A percentile compares a stretch with the other conserved stretches of the same genome.
phyloP scores from a whole-genome alignment of 1,140 invertebrate genomes.

The Acromyrmex heyeri region DNA sequence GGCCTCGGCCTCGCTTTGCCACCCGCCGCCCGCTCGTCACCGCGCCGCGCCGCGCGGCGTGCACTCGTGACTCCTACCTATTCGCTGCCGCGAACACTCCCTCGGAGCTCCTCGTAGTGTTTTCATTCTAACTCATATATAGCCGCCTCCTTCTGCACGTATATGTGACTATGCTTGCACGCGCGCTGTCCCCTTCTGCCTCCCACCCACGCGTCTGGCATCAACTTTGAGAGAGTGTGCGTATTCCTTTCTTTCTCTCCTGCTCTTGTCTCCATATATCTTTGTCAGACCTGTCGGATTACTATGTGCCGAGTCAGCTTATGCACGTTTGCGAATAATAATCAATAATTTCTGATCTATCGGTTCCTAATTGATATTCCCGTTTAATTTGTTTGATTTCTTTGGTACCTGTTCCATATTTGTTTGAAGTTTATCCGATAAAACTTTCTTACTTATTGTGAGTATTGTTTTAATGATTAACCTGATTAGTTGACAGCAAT shows the following conservation, averaged over 20 bases:
- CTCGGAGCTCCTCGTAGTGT: conserved; percentile 48
- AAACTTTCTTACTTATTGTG: neutral
- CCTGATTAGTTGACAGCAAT: neutral
- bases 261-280: neutral
- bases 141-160: conserved; percentile 12
- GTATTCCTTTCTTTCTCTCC: neutral
- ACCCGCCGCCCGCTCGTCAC: conserved; percentile 65
- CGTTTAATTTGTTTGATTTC: neutral
- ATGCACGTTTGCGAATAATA: neutral
- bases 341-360: conserved; percentile 11
- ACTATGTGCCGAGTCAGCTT: conserved; percentile 10
- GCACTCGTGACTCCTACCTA: conserved; percentile 59
- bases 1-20: conserved; percentile 57
- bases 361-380: neutral
- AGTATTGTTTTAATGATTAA: neutral
- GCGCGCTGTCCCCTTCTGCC: conserved; percentile 14
- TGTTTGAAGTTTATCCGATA: neutral
- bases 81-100: conserved; percentile 47
- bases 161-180: conserved; percentile 12
- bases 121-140: conserved; percentile 55
- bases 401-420: neutral
- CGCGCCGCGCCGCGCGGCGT: conserved; percentile 62
- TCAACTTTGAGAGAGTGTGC: neutral
- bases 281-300: neutral
- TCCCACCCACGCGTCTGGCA: conserved; percentile 44